Evolutionary conservation across 2,113 vertebrate genomes (phyloP).

Genomic region (Burhinus bistriatus): DNA sequence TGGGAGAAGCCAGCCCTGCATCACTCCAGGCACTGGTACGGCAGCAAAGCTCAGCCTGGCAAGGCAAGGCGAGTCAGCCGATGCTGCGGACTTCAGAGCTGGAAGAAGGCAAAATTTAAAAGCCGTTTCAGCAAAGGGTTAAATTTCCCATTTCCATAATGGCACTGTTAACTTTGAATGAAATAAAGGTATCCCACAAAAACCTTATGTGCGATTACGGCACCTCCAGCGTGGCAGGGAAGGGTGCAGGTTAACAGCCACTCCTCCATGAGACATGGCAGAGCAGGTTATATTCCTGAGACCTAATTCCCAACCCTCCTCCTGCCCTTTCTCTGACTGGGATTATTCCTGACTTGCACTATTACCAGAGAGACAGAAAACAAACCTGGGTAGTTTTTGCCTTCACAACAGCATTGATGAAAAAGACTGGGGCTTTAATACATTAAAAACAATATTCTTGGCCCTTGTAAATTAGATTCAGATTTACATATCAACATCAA

Average conservation of each 20-base stretch:
- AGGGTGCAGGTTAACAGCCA: background rate
- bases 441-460: background rate
- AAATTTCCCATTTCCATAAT: background rate
- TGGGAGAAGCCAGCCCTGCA: background rate
- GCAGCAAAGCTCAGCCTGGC: background rate
- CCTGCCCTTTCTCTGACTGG: background rate
- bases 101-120: background rate
- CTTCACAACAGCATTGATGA: background rate
- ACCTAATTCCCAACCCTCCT: background rate
- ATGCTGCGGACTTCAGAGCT: rapidly evolving
- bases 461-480: background rate
- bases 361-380: background rate
- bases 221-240: background rate
- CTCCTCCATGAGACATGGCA: rapidly evolving
- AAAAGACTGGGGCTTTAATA: background rate
- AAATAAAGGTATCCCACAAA: background rate
- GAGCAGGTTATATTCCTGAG: background rate
- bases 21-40: background rate
- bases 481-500: background rate
- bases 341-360: background rate
- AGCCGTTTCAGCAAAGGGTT: background rate
- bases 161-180: no score
- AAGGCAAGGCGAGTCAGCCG: no score
- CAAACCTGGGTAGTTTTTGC: background rate
- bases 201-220: background rate